Evolutionary conservation across 2,888 invertebrate genomes (phyloP).

Genomic region (Mythimna ferrago): DNA sequence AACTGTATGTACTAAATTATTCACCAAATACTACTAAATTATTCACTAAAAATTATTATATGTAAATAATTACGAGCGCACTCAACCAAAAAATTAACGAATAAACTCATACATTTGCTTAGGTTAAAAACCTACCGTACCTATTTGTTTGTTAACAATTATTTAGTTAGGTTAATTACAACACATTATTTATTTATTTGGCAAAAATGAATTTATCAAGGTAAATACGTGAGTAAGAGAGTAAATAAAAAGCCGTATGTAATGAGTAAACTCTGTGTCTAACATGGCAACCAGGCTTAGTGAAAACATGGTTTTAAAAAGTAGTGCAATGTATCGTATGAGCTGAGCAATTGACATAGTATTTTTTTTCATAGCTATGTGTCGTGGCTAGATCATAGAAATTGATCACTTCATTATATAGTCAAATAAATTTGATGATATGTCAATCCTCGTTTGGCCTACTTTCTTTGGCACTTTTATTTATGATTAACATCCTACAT

Average conservation of each 20-base stretch:
- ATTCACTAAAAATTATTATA: constrained; percentile 7
- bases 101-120: constrained; percentile 38
- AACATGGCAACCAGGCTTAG: not conserved
- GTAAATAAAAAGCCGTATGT: not conserved
- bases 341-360: too few species aligned
- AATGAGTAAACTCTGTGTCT: constrained; percentile 4
- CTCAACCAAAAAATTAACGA: constrained; percentile 14
- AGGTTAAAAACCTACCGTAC: constrained; percentile 22
- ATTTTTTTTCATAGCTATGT: too few species aligned
- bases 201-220: constrained; percentile 31
- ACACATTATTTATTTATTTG: constrained; percentile 30
- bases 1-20: constrained; percentile 5
- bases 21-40: not conserved
- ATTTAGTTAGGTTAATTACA: constrained; percentile 46
- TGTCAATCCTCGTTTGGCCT: too few species aligned
- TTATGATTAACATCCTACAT: too few species aligned
- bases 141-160: constrained; percentile 26
- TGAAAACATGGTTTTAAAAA: not conserved
- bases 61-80: constrained; percentile 15
- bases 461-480: too few species aligned
- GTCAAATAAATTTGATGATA: too few species aligned
- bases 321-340: not conserved
- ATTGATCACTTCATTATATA: too few species aligned
- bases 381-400: too few species aligned
- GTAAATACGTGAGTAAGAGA: constrained; percentile 10